These are phyloP conservation scores for Mirounga angustirostris DNA, from an alignment of 2,113 vertebrate species.

Conservation along the genomic window DNA sequence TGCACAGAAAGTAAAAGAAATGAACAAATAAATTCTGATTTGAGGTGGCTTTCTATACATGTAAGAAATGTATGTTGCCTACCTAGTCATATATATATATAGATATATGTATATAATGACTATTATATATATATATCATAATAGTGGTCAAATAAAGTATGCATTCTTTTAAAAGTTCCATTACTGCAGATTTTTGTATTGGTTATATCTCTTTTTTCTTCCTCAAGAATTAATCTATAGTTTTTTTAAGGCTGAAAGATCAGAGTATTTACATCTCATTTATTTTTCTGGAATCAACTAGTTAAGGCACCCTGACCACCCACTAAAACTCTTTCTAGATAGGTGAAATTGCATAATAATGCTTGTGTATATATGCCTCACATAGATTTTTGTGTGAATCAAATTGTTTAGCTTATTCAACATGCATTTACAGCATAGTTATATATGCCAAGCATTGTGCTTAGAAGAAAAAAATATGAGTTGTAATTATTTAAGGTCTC, in stretches of 20 bases:
- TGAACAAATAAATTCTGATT: neutral
- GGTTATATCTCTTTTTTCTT: neutral
- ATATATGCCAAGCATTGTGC: neutral
- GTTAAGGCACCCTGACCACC: neutral
- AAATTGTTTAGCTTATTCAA: neutral
- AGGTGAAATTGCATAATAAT: neutral
- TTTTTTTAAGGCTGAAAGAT: neutral
- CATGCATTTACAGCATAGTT: neutral
- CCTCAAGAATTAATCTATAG: neutral
- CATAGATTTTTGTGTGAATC: neutral
- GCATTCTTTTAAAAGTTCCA: neutral
- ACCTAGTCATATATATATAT: neutral
- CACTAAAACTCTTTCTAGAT: neutral
- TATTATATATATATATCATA: neutral
- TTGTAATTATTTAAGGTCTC: neutral
- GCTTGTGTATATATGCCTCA: neutral
- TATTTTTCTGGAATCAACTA: neutral
- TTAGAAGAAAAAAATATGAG: neutral
- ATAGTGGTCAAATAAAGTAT: neutral
- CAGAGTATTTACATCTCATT: neutral
- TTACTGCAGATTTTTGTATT: neutral
- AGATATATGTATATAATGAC: no score
- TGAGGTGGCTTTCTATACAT: neutral
- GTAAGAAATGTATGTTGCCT: neutral
- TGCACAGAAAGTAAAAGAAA: neutral